These are phyloP conservation scores for Naja naja DNA, from an alignment of 2,113 vertebrate species.

Conservation along the genomic window DNA sequence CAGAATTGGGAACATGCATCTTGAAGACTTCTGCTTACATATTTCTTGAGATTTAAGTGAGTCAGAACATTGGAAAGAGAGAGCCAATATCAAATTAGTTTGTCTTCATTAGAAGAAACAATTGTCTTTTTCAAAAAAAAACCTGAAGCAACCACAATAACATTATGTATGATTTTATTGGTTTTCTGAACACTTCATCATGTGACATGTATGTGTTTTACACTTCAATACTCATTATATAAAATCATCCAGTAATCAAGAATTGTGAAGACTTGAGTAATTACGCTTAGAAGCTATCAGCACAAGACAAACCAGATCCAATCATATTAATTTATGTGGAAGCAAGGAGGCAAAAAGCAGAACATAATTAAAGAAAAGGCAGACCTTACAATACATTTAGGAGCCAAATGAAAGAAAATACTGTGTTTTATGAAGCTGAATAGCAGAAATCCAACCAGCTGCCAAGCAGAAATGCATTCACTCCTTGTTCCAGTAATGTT, in stretches of 20 bases:
- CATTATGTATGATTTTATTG: slow-evolving; percentile 33
- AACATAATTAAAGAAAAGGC: slow-evolving; percentile 31
- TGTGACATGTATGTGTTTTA: background rate
- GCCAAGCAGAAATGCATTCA: slow-evolving; percentile 31
- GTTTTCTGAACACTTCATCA: slow-evolving; percentile 2
- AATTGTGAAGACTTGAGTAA: background rate
- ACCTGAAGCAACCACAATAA: slow-evolving; percentile 21
- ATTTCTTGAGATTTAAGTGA: background rate
- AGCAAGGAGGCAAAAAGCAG: slow-evolving; percentile 20
- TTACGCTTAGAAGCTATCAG: slow-evolving; percentile 10
- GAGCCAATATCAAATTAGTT: slow-evolving; percentile 11
- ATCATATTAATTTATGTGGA: background rate
- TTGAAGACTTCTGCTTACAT: background rate
- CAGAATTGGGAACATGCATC: background rate
- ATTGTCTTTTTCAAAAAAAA: slow-evolving; percentile 27
- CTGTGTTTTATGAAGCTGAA: background rate
- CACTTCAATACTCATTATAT: background rate
- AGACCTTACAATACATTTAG: slow-evolving; percentile 17
- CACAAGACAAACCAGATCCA: slow-evolving; percentile 10
- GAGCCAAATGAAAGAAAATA: slow-evolving; percentile 22
- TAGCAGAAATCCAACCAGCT: slow-evolving; percentile 40
- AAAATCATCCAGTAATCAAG: slow-evolving; percentile 20
- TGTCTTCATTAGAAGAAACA: slow-evolving; percentile 52
- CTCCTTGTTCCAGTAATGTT: slow-evolving; percentile 10
- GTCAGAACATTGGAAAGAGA: background rate